Base-by-base conservation (phyloP, 2,888 invertebrate genomes). In the Leptinotarsa juncta region DNA sequence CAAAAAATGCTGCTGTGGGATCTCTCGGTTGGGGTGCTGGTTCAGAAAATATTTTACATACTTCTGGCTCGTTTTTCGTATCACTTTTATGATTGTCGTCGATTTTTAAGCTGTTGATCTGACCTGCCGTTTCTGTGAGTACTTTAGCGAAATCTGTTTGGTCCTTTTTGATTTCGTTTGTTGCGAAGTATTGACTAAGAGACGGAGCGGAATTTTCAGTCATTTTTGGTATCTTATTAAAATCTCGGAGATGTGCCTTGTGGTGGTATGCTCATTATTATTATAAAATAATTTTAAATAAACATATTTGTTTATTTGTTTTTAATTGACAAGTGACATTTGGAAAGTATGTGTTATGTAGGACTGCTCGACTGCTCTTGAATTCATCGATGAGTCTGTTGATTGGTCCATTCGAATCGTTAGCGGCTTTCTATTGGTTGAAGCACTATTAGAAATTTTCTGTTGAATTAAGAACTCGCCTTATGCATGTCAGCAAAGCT, bases 101-200 rank as follows among this genome's bases (percentile, higher is more conserved):
- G 79, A 81, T 73, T 78, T 79, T 76, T 74, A 79, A 76, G 65
- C 78, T 81, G 50, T 77, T 80, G 67, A 84, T 78, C 80, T 83
- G 82, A 65, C 76, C 81, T 26, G 83, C 82, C 55, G 84, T 79
- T 70, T 85, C 84, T 7, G 78, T 73, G 14, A 85, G 78, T 67
- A 82, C 83, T 55, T 84, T 76, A 16, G 82, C 74, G 71, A 84
- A 80, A 72, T 85, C 83, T 60, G 79, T 78, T 70, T 83, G 76
- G 68, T 81, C 81, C 48, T 81, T 78, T 60, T 81, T 78, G 23
- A 75, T 81, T 55, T 74, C 80, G 71, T 80, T 73, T 18, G 81
- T 79, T 48, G 89, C 90, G 84, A 91, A 91, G 86, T 91, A 91
- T 84, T 91, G 90, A 85, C 90, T 91, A 79, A 91, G 86, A 72